Conservation (phyloP, 2,797 vertebrate species). For the Danio choprae region DNA sequence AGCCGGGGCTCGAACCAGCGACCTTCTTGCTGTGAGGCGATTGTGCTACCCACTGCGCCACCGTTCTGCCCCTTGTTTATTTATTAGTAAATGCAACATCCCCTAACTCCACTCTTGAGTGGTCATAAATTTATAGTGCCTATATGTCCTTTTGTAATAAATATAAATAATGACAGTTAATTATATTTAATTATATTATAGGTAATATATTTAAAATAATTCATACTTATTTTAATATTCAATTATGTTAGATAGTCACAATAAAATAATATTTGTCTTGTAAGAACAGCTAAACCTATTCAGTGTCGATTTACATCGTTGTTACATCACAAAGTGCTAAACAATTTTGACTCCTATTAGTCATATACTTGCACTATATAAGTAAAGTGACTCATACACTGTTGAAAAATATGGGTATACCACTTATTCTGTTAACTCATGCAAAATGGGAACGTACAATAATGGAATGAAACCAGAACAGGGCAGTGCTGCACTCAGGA, state of each 20-base stretch:
- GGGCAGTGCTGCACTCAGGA: constrained; percentile 13
- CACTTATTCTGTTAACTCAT: not conserved
- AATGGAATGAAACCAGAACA: not conserved
- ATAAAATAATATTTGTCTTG: not conserved
- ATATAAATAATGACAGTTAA: no score
- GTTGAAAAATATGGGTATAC: no score
- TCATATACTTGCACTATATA: not conserved
- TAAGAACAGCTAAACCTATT: not conserved
- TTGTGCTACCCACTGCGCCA: no score
- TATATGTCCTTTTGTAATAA: not conserved
- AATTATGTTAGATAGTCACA: not conserved
- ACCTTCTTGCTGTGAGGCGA: no score
- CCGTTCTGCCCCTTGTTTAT: not conserved
- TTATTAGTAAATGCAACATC: not conserved
- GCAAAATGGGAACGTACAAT: not conserved
- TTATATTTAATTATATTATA: no score
- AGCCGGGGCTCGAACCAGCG: no score
- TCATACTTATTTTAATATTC: constrained; percentile 13
- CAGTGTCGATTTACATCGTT: not conserved
- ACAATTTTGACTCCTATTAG: not conserved
- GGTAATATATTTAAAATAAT: no score
- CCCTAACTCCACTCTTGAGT: not conserved
- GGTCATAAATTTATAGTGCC: not conserved
- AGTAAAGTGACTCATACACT: no score
- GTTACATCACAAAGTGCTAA: not conserved